Base-by-base conservation (phyloP, 2,888 invertebrate species). In the Mesochorus sp. region DNA sequence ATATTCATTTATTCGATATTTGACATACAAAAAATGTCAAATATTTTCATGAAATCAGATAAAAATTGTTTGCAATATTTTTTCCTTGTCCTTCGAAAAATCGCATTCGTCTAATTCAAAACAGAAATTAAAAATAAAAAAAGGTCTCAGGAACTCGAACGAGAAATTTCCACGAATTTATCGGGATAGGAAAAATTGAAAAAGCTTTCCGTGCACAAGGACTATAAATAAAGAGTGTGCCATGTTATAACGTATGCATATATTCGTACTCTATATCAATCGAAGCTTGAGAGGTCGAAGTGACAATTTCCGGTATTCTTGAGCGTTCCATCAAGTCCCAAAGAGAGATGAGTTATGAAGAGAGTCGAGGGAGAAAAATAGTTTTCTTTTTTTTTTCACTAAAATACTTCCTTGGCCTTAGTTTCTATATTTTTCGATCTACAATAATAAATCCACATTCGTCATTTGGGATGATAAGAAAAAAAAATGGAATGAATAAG, bases 181-280 rank as follows among this genome's bases (percentile, higher is more conserved):
- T 10, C 17, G 5, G 3, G 1, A 44, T 1, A 17, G 44, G 28
- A 28, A 31, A 42, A 55, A 67, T 19, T 17, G 17, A 42, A 39
- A 55, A 42, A 55, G 10, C 21, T 24, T 49, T 49, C 10, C 49
- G 49, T 61, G 59, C n/a, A 10, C 26, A 39, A 59, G 26, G 28
- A 39, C 70, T 39, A 59, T 70, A 61, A 70, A 70, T 70, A 51
- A 49, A 26, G 19, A 17, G 39, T 17, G 49, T 28, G 14, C 28
- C 8, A n/a, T n/a, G 19, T 31, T n/a, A 51, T 67, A 55, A 67
- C 49, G 26, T 70, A 51, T 70, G 55, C 34, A 37, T 28, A 70
- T 70, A 70, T 59, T 49, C 47, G 26, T 17, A 8, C 5, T 14
- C 8, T 59, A 19, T 49, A 51, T 49, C 49, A 59, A 70, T 70